phyloP scores from a whole-genome alignment of 1,140 invertebrate genomes.

The Archivesica marissinica region DNA sequence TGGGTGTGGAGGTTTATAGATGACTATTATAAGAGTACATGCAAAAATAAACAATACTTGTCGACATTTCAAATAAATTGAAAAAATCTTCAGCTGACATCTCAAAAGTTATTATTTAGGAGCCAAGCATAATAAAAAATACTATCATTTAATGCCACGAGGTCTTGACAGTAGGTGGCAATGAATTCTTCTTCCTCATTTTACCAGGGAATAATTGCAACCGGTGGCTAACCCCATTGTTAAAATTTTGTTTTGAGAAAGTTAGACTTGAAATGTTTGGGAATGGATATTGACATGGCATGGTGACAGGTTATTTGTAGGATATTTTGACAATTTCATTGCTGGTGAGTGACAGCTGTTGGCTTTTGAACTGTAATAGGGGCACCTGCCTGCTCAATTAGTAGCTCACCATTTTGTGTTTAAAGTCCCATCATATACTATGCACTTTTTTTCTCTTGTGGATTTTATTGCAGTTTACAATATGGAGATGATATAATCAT shows the following conservation, averaged over 20 bases:
- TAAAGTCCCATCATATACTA: no score
- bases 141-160: no score
- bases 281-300: constrained; percentile 3
- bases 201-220: not conserved
- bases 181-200: not conserved
- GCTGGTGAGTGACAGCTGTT: constrained; percentile 1
- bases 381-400: constrained; percentile 4
- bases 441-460: no score
- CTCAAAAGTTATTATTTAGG: no score
- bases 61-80: not conserved
- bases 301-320: constrained; percentile 5
- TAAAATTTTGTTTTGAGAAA: constrained; percentile 4
- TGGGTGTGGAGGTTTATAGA: no score
- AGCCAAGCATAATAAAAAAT: no score
- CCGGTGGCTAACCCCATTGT: not conserved
- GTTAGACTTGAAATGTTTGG: not conserved
- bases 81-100: not conserved
- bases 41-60: not conserved
- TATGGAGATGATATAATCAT: no score
- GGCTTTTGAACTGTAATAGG: not conserved
- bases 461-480: no score
- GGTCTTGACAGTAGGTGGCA: no score
- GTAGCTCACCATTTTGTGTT: no score
- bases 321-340: constrained; percentile 12
- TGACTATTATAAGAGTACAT: no score